A percentile compares a stretch with the other conserved stretches of the same genome.
Evolutionary conservation across 2,797 vertebrate species (phyloP).

Genomic region (Notoglanidium macrostoma): DNA sequence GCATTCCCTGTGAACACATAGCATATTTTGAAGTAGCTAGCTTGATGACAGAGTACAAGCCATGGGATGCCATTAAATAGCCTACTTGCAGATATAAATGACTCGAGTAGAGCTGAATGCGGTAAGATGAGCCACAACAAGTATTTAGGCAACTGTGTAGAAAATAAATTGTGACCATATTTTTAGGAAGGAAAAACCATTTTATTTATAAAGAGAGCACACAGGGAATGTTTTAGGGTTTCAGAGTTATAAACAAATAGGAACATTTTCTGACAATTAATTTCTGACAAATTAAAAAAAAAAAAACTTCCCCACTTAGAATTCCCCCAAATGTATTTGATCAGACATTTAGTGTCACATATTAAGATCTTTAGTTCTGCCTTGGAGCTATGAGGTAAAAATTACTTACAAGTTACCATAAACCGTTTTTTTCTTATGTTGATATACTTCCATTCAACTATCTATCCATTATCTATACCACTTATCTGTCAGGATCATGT

Average conservation of each 20-base stretch:
- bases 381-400: not conserved
- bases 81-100: not conserved
- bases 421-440: not conserved
- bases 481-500: too few species aligned
- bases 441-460: not conserved
- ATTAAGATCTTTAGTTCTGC: not conserved
- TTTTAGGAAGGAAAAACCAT: not conserved
- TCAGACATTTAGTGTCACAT: not conserved
- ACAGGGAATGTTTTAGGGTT: not conserved
- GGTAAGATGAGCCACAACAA: not conserved
- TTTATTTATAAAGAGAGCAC: not conserved
- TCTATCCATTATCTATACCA: too few species aligned
- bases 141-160: not conserved
- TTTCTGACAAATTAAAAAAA: too few species aligned
- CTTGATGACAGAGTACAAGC: not conserved
- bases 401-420: not conserved
- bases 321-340: not conserved
- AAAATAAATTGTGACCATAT: conserved; percentile 9
- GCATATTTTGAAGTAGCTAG: conserved; percentile 45
- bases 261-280: not conserved
- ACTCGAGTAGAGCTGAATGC: conserved; percentile 3
- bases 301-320: not conserved
- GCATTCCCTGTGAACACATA: conserved; percentile 49
- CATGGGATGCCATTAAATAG: not conserved
- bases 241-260: not conserved